These are phyloP conservation scores for Chaetura pelagica DNA, from an alignment of 2,113 vertebrate species.

Conservation along the genomic window DNA sequence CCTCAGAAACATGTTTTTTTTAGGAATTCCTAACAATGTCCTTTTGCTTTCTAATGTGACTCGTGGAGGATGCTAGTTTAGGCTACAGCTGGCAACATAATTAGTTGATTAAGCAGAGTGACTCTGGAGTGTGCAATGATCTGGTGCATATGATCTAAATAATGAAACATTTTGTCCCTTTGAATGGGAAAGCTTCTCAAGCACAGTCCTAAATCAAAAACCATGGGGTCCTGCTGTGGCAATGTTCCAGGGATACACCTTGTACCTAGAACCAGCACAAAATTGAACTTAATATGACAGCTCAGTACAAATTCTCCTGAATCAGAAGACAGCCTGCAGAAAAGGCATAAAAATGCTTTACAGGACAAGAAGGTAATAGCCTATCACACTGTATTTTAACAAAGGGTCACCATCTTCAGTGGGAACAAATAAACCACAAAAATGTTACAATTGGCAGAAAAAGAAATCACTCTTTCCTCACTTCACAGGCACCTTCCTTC, in stretches of 20 bases:
- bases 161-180: slow-evolving; percentile 15
- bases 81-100: slow-evolving; percentile 9
- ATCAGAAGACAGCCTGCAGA: not conserved
- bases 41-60: slow-evolving; percentile 2
- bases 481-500: not conserved
- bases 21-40: not conserved
- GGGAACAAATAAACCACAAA: not conserved
- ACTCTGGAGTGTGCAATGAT: not conserved
- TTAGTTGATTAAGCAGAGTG: slow-evolving; percentile 5
- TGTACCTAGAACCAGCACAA: not conserved
- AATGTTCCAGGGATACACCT: not conserved
- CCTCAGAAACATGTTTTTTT: not conserved
- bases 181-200: not conserved
- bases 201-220: not conserved
- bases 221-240: not conserved
- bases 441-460: not conserved
- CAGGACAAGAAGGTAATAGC: not conserved
- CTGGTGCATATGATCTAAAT: not conserved
- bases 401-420: not conserved
- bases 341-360: not conserved
- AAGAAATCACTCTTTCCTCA: not conserved
- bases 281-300: not conserved
- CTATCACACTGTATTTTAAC: not conserved
- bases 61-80: not conserved
- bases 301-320: not conserved